Evolutionary conservation across 2,888 invertebrate species (phyloP), one percentile per base, ranked within the genome.

Genomic region (Torymus tubicola): DNA sequence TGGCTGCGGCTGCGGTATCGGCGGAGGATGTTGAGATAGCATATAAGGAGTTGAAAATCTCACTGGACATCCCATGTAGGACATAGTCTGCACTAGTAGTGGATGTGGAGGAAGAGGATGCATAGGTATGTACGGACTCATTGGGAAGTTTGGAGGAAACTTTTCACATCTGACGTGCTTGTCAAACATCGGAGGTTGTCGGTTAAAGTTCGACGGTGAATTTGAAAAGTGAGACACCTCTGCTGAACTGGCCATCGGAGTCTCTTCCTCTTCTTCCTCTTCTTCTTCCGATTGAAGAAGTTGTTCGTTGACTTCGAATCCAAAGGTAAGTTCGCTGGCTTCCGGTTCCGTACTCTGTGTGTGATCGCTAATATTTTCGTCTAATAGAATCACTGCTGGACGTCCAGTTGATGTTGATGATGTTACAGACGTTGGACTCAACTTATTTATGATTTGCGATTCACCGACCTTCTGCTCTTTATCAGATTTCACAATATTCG

Each of bases 281-380:
- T 88, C 87, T 52, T 90, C 42, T 8, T 42, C 91, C 4, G 92
- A 92, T 80, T 92, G 92, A 86, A 95, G 91, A 86, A 96, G 92
- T 89, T 94, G 94, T 90, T 95, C 94, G 91, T 96, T 95, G 81
- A 96, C 92, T 88, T 95, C 96, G 91, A 96, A 96, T 14, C 96
- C 96, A 90, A 97, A 97, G 57, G 96, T 96, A 79, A 96, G 93
- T 91, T 95, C 93, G 84, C 93, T 93, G 84, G 92, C 92, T 85
- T 80, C 82, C 14, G 91, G 91, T 76, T 90, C 89, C 75, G 87
- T 86, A 70, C 84, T 88, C 87, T 84, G 88, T 58, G 84, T 83
- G 65, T 85, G 64, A 70, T 90, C 90, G 3, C 87, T 85, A 0
- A 86, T 81, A 21, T 90, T 90, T 82, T 92, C 92, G 87, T 94